Base-by-base conservation (phyloP, 2,113 vertebrate genomes). In the Delphinus delphis region DNA sequence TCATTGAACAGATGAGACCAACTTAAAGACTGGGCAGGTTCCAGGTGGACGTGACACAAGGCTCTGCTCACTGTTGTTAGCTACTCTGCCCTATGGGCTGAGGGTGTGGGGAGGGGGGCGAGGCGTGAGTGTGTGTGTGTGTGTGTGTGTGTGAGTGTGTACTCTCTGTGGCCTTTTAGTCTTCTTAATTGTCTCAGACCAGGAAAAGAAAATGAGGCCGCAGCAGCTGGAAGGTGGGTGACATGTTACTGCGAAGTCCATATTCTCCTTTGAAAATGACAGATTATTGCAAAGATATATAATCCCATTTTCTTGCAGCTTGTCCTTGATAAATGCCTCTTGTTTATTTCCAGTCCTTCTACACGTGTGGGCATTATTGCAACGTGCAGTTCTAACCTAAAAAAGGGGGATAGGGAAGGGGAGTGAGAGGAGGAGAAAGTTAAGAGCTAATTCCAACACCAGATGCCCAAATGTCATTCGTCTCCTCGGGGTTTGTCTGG, bases 291-390 rank as follows among this genome's bases (percentile, higher is more conserved):
- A 95, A 0, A 0, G 41, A 83, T 92, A 98, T 96, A 98, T 96
- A 53, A 79, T 47, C 58, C 74, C 55, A 23, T 73, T 92, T 68
- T 76, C 65, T 90, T 77, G 88, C 80, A 55, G 20, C n/a, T n/a
- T 79, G 62, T 88, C 97, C 94, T 92, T 79, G 79, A 81, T 2
- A 41, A 95, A 97, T 28, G 86, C 71, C 67, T 95, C 89, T 92
- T 82, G 36, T 80, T 96, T 77, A 33, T 98, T 95, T 83, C 82
- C 79, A 95, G 79, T 58, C 83, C 95, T 47, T 74, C 84, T 96
- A 95, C 47, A 88, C 17, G 87, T 93, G 93, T 97, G 86, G 70
- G 90, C 96, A 93, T 55, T 6, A 88, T 55, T 73, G 96, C 0
- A 5, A 53, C 15, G 53, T 38, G 92, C 50, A 77, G 70, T 88